These are phyloP conservation scores for Halcyon badia DNA, from an alignment of 2,797 vertebrate species.

Conservation along the genomic window DNA sequence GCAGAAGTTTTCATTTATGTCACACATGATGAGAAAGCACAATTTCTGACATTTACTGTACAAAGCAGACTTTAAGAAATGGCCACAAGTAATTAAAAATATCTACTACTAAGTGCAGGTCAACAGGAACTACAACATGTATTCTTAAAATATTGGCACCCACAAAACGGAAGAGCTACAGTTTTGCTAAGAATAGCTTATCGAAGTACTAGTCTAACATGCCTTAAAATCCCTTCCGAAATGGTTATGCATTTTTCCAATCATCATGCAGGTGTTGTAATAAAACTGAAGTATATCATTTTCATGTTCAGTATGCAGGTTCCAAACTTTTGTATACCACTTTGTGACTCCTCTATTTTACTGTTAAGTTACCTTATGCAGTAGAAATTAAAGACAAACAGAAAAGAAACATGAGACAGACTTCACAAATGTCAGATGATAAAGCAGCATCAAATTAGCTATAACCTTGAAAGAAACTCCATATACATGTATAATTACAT, in stretches of 20 bases:
- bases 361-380: not conserved
- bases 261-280: not conserved
- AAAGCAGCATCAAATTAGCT: not conserved
- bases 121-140: rapidly evolving
- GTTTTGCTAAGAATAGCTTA: not conserved
- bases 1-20: not conserved
- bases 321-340: not conserved
- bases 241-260: not conserved
- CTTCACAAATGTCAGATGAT: not conserved
- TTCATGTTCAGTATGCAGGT: not conserved
- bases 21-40: not conserved
- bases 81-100: not conserved
- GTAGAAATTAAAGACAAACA: not conserved
- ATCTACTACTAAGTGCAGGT: not conserved
- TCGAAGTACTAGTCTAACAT: not conserved
- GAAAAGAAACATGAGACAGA: not conserved
- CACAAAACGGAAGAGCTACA: not conserved
- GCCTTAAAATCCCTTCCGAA: not conserved
- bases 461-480: not conserved
- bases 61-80: not conserved
- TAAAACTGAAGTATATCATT: not conserved
- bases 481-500: not conserved
- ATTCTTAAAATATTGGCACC: not conserved
- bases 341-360: not conserved
- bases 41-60: not conserved